Conservation (phyloP, 23 tunicate genomes). For the Diplosoma virens region DNA sequence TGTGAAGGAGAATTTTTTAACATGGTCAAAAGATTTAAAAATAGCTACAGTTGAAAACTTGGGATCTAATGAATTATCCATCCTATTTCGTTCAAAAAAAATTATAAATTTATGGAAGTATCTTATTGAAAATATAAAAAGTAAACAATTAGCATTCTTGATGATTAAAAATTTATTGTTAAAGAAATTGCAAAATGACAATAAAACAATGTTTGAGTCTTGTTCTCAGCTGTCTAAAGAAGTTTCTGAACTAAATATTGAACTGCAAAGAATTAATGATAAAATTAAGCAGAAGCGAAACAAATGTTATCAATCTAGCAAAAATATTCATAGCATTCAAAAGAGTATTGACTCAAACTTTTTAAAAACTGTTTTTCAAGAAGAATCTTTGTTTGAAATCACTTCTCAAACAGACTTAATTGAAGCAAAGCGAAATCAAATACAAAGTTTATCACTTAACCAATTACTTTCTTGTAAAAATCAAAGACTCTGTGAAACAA, state of each 20-base stretch:
- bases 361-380: conserved; percentile 4
- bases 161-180: neutral
- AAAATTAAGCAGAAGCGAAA: neutral
- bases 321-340: neutral
- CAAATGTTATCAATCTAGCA: neutral
- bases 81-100: neutral
- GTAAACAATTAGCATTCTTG: neutral
- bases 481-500: no score
- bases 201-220: neutral
- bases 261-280: neutral
- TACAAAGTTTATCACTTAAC: no score
- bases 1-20: neutral
- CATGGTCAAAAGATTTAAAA: neutral
- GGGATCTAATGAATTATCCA: neutral
- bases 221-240: neutral
- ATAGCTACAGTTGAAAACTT: neutral
- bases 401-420: no score
- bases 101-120: neutral
- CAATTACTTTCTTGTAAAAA: no score
- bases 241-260: neutral
- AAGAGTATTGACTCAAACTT: neutral
- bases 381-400: no score
- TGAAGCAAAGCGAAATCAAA: no score
- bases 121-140: neutral
- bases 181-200: neutral